Conservation (phyloP, 1,140 invertebrate genomes). For the Marisa cornuarietis region DNA sequence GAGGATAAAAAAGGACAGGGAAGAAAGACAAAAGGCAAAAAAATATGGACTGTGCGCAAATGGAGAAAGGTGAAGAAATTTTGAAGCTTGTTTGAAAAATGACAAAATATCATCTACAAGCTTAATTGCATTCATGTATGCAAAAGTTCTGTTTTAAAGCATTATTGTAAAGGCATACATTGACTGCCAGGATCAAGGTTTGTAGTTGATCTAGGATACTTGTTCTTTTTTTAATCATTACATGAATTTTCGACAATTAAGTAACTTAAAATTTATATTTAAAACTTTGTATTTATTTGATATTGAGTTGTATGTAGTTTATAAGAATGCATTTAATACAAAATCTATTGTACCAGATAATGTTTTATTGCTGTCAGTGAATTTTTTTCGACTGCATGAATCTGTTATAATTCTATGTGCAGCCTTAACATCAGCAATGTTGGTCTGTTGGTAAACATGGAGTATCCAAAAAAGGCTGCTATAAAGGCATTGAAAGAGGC, state of each 20-base stretch:
- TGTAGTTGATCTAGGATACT: no score
- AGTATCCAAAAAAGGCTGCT: slow-evolving; percentile 71
- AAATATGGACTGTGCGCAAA: slow-evolving; percentile 66
- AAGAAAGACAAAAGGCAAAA: slow-evolving; percentile 47
- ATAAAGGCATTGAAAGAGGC: slow-evolving; percentile 71
- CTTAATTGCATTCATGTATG: background rate
- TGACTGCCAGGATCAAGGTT: no score
- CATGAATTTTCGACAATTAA: no score
- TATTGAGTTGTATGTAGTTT: background rate
- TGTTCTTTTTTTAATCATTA: no score
- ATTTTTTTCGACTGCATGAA: background rate
- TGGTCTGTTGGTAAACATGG: slow-evolving; percentile 74
- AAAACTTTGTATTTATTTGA: background rate
- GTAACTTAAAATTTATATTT: background rate
- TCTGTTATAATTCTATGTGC: slow-evolving; percentile 43
- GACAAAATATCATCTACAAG: background rate
- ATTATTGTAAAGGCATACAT: no score
- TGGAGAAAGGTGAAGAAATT: slow-evolving; percentile 64
- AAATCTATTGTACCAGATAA: no score
- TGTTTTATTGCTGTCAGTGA: no score
- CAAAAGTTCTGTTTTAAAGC: background rate
- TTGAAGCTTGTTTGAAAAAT: background rate
- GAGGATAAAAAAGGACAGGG: slow-evolving; percentile 66
- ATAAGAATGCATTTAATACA: background rate
- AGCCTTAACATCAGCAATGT: slow-evolving; percentile 70